These are phyloP conservation scores for Aleiodes sp. DNA, from an alignment of 1,140 invertebrate genomes.

Conservation along the genomic window DNA sequence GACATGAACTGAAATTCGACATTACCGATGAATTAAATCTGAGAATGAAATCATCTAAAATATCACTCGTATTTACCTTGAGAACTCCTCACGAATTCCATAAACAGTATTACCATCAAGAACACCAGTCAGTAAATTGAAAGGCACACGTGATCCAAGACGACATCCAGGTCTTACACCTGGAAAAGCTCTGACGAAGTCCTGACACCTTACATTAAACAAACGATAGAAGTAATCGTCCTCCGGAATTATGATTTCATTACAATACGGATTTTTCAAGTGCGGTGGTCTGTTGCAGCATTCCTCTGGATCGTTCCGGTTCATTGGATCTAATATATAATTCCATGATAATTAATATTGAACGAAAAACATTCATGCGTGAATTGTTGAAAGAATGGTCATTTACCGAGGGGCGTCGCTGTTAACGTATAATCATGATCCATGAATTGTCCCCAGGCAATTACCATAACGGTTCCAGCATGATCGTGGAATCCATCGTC, in stretches of 20 bases:
- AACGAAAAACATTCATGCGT: background rate
- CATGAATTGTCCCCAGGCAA: conserved; percentile 95
- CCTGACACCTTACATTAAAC: conserved; percentile 84
- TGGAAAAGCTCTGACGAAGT: conserved; percentile 88
- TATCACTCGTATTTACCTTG: conserved; percentile 70
- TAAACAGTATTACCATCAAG: conserved; percentile 88
- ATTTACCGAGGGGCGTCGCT: conserved; percentile 81
- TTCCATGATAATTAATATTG: background rate
- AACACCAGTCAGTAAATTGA: conserved; percentile 84
- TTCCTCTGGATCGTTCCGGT: conserved; percentile 87
- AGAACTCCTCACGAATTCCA: conserved; percentile 80
- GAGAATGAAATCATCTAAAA: background rate
- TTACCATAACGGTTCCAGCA: conserved; percentile 92
- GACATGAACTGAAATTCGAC: no score
- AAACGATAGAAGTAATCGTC: conserved; percentile 92
- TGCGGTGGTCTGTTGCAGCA: conserved; percentile 82
- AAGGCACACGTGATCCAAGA: conserved; percentile 80
- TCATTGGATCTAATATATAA: conserved; percentile 74
- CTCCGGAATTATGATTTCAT: conserved; percentile 87
- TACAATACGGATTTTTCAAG: conserved; percentile 88
- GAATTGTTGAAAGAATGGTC: background rate
- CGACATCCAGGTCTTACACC: conserved; percentile 83
- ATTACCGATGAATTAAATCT: background rate
- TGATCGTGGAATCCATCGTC: conserved; percentile 93
- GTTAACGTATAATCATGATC: conserved; percentile 93